Conservation (phyloP, 2,888 invertebrate genomes). For the Melanargia galathea region DNA sequence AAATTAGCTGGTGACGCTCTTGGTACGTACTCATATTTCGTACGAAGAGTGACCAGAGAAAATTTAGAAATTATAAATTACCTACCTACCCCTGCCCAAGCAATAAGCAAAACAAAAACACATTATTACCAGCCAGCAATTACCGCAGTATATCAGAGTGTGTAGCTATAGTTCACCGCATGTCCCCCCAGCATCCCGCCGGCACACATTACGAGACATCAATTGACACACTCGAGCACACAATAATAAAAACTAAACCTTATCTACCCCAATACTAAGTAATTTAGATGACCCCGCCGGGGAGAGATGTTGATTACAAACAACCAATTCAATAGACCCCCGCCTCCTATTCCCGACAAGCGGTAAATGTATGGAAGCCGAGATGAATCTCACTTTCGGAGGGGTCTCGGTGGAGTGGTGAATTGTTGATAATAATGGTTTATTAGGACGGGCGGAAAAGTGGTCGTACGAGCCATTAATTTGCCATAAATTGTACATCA, state of each 20-base stretch:
- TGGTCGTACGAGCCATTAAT: conserved; percentile 39
- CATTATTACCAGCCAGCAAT: conserved; percentile 16
- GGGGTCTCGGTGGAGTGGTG: conserved; percentile 44
- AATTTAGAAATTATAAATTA: too few species aligned
- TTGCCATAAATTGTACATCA: conserved; percentile 39
- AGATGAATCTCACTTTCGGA: conserved; percentile 36
- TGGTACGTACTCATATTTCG: too few species aligned
- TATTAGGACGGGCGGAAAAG: conserved; percentile 42
- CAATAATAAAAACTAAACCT: conserved; percentile 75
- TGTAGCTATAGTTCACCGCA: conserved; percentile 21
- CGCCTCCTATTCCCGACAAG: conserved; percentile 44
- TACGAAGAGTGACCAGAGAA: too few species aligned
- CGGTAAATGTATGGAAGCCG: conserved; percentile 44
- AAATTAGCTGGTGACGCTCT: too few species aligned
- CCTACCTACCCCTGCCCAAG: too few species aligned
- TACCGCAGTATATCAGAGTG: conserved; percentile 23
- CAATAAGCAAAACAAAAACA: conserved; percentile 12
- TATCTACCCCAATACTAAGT: conserved; percentile 71
- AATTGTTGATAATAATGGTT: conserved; percentile 45
- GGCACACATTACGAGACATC: conserved; percentile 45
- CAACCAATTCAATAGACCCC: conserved; percentile 59
- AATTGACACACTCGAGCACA: conserved; percentile 63
- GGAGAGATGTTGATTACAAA: conserved; percentile 67
- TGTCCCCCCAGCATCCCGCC: conserved; percentile 23
- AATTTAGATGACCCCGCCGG: conserved; percentile 68